These are phyloP conservation scores for Rhegmatorhina hoffmannsi DNA, from an alignment of 2,113 vertebrate species.

Conservation along the genomic window DNA sequence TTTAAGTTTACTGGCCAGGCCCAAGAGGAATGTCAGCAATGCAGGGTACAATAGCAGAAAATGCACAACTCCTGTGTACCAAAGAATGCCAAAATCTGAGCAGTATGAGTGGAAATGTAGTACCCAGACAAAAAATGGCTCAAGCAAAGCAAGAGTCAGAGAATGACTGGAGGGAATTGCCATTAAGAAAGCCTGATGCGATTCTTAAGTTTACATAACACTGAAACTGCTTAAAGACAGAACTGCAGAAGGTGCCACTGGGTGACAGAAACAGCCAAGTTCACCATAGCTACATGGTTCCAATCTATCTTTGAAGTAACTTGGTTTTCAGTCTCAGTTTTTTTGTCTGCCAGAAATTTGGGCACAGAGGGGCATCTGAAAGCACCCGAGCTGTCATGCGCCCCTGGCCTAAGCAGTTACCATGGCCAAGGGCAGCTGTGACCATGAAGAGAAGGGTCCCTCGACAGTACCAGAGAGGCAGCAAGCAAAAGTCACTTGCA, in stretches of 20 bases:
- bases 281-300: neutral
- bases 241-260: neutral
- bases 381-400: neutral
- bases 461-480: rapidly evolving
- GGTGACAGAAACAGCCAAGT: neutral
- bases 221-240: neutral
- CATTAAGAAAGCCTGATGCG: neutral
- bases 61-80: neutral
- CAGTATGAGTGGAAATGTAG: neutral
- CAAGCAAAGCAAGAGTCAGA: neutral
- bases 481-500: neutral
- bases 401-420: neutral
- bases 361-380: neutral
- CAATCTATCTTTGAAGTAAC: neutral
- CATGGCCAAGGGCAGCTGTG: no score
- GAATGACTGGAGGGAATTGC: neutral
- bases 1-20: neutral
- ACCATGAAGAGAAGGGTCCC: rapidly evolving
- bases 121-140: neutral
- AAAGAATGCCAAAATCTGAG: neutral
- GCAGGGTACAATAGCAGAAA: neutral
- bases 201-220: neutral
- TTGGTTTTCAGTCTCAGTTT: neutral
- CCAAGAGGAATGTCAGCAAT: neutral
- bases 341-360: neutral